These are phyloP conservation scores for Aegypius monachus DNA, from an alignment of 2,113 vertebrate genomes.

Conservation along the genomic window DNA sequence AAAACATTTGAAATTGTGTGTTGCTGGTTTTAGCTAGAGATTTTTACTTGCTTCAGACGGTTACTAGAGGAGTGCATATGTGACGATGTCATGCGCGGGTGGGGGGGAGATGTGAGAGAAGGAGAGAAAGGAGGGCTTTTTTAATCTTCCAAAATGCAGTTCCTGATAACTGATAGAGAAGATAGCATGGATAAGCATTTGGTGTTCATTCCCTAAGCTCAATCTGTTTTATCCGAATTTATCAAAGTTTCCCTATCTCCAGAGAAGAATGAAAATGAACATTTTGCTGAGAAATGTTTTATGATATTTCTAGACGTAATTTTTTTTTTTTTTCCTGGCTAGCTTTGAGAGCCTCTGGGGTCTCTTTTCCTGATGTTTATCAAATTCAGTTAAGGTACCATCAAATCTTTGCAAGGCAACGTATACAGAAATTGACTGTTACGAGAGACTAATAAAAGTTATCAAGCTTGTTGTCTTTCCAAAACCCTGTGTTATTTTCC, in stretches of 20 bases:
- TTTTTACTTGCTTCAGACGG: neutral
- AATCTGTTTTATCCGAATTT: neutral
- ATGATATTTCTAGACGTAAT: neutral
- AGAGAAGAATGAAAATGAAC: conserved; percentile 9
- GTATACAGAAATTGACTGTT: neutral
- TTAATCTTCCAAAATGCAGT: neutral
- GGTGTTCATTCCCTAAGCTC: neutral
- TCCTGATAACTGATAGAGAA: neutral
- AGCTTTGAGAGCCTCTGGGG: neutral
- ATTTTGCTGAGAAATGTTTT: conserved; percentile 2
- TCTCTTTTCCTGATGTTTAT: neutral
- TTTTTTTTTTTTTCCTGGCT: neutral
- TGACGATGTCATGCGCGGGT: neutral
- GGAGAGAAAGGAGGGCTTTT: neutral
- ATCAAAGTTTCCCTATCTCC: neutral
- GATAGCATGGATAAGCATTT: neutral
- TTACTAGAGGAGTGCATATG: neutral
- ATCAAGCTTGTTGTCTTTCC: neutral
- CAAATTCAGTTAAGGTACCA: conserved; percentile 6
- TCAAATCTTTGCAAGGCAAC: neutral
- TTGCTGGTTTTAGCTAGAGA: neutral
- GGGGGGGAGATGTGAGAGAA: neutral
- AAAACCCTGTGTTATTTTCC: neutral
- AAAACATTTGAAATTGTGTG: neutral
- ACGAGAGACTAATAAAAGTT: neutral